Base-by-base conservation (phyloP, 2,888 invertebrate genomes). In the Tricholauxania praeusta region DNA sequence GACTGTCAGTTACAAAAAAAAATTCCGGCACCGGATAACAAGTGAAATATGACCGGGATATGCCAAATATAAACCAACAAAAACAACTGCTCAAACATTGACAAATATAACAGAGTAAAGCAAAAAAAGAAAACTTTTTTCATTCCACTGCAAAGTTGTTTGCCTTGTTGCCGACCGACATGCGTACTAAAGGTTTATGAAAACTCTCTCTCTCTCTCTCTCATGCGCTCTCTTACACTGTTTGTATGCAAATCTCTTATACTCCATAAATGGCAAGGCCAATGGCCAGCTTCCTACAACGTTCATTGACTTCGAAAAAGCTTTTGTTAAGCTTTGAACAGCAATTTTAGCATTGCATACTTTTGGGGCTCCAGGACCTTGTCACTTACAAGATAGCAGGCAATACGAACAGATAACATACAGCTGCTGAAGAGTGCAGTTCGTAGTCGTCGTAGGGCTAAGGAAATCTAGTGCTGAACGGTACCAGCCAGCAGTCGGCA, bases 41-140 rank as follows among this genome's bases (percentile, higher is more conserved):
- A 63, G 53, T 67, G 55, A 73, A 60, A 39, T 71, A 74, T 74
- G 71, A 71, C 74, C 74, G 74, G 71, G 71, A 74, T 68, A 52
- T 66, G 73, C 48, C 22, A 57, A 72, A 65, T 59, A 49, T n/a
- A 57, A 59, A 65, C 57, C 57, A 72, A 59, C 59, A 57, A 66
- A 15, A 22, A 65, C 57, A 72, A 62, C 63, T 57, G 59, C 22
- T 60, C 19, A 53, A 55, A 52, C 52, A 57, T 57, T 63, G 63
- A 69, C 60, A 69, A 71, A 53, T 64, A 55, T 63, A 60, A 51
- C 48, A 51, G 39, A 19, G 17, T 39, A 8, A 28, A 28, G n/a
- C 28, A 2, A 3, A 28, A 28, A 4, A 22, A 22, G 4, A 28
- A 4, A 39, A 39, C 39, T 39, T 39, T 39, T 39, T 39, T 39